phyloP scores from a whole-genome alignment of 30 jellyfish, hydroid and myxozoan species.

The Cassiopea xamachana region DNA sequence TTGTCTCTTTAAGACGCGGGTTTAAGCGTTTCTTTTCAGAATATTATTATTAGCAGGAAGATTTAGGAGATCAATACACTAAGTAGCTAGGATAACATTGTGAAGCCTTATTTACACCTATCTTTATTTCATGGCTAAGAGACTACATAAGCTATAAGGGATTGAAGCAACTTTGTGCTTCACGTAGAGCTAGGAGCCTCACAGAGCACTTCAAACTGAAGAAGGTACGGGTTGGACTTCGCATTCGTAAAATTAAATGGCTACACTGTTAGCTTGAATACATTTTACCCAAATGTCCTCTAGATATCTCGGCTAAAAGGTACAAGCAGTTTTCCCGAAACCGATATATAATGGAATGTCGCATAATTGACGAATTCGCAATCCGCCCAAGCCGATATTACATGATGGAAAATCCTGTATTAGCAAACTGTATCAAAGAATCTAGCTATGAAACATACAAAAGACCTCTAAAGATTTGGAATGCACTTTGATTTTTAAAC shows the following conservation, averaged over 20 bases:
- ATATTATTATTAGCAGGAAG: constrained; percentile 37
- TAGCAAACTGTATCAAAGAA: neutral
- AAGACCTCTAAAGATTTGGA: neutral
- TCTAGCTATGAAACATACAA: neutral
- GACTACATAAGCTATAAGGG: neutral
- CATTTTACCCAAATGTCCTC: neutral
- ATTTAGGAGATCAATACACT: neutral
- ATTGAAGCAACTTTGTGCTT: neutral
- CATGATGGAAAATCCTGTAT: neutral
- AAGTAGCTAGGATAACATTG: neutral
- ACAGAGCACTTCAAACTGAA: neutral
- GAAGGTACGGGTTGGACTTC: neutral
- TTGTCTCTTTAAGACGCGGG: constrained; percentile 2
- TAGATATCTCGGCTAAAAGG: neutral
- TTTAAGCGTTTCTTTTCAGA: constrained; percentile 1
- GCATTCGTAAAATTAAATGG: neutral
- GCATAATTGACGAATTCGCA: neutral
- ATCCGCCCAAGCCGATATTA: neutral
- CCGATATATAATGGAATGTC: neutral
- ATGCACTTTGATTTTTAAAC: neutral
- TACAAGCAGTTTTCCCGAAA: neutral
- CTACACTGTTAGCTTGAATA: neutral
- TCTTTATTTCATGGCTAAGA: neutral
- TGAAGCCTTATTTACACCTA: neutral
- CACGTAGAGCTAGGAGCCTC: neutral